Evolutionary conservation across 2,113 vertebrate species (phyloP).

Genomic region (Pseudorhombus dupliciocellatus): DNA sequence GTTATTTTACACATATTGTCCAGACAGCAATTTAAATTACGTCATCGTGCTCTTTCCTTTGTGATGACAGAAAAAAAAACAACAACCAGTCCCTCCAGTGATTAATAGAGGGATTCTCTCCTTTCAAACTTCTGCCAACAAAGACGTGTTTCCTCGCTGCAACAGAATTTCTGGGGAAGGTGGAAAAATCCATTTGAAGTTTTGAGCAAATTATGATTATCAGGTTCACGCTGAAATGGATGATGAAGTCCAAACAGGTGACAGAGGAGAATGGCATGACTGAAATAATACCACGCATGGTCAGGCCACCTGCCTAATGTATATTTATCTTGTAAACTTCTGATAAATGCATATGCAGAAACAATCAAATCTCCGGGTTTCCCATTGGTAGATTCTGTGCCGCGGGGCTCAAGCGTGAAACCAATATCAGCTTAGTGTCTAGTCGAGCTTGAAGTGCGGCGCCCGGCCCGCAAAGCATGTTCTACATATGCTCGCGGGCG

Average conservation of each 20-base stretch:
- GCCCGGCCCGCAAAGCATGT: constrained; percentile 73
- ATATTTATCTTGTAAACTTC: constrained; percentile 83
- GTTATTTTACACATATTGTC: constrained; percentile 30
- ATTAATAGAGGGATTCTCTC: constrained; percentile 35
- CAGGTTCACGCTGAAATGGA: constrained; percentile 56
- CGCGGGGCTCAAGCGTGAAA: constrained; percentile 79
- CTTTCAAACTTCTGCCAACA: constrained; percentile 43
- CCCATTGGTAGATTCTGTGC: constrained; percentile 68
- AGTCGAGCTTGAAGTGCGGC: constrained; percentile 79
- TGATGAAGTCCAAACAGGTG: constrained; percentile 78
- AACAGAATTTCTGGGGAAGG: constrained; percentile 23
- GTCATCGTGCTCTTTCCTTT: not conserved
- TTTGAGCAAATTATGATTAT: constrained; percentile 70
- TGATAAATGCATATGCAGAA: constrained; percentile 82
- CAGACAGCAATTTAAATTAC: constrained; percentile 33
- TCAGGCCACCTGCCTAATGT: constrained; percentile 69
- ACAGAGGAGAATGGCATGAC: constrained; percentile 56
- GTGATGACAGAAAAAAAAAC: constrained; percentile 26
- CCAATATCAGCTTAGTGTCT: constrained; percentile 83
- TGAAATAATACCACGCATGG: constrained; percentile 78
- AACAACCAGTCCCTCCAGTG: not conserved
- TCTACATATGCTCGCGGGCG: constrained; percentile 78
- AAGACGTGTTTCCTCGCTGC: constrained; percentile 29
- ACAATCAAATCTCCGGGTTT: constrained; percentile 79
- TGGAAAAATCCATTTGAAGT: constrained; percentile 62